phyloP scores from a whole-genome alignment of 2,888 invertebrate genomes.

The Eristalis intricaria region DNA sequence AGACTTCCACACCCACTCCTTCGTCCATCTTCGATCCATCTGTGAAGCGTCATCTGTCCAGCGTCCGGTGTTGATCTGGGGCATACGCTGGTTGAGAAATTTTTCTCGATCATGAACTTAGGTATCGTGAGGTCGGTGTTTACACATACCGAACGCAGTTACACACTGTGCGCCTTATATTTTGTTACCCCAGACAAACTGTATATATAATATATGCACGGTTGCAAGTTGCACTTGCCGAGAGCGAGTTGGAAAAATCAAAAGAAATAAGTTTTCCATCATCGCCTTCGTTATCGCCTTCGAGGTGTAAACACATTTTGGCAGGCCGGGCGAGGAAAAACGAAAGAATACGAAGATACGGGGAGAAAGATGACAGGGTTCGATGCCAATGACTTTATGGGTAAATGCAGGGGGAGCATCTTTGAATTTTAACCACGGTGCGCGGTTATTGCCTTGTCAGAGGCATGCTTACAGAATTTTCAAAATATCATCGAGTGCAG shows the following conservation, averaged over 20 bases:
- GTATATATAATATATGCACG: constrained; percentile 12
- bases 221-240: constrained; percentile 20
- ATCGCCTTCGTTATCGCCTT: constrained; percentile 11
- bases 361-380: background rate
- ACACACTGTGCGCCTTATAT: no score
- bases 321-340: background rate
- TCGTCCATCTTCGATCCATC: no score
- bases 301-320: constrained; percentile 18
- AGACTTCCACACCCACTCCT: no score
- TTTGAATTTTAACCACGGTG: constrained; percentile 35
- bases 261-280: constrained; percentile 12
- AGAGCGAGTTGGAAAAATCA: background rate
- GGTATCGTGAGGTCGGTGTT: no score
- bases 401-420: constrained; percentile 3
- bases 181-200: no score
- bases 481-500: constrained; percentile 1
- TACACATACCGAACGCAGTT: no score
- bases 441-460: constrained; percentile 31
- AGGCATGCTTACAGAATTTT: constrained; percentile 17
- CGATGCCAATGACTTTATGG: background rate
- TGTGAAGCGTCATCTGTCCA: no score
- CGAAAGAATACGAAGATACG: background rate
- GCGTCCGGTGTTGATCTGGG: no score
- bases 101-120: no score
- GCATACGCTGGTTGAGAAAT: no score